Conservation (phyloP, 1,140 invertebrate species). For the Sycobia sp. region DNA sequence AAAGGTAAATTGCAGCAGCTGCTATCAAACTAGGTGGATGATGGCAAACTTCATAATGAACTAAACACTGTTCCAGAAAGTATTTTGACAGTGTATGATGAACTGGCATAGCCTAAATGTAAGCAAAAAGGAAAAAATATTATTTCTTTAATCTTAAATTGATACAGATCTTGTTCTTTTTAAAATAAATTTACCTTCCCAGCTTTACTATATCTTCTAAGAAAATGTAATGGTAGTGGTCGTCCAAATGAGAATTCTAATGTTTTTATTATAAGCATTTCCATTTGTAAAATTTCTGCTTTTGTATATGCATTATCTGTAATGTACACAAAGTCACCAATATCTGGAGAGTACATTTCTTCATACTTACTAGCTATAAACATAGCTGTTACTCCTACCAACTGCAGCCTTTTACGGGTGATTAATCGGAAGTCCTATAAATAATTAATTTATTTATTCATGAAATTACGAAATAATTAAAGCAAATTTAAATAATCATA, state of each 20-base stretch:
- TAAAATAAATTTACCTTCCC: slow-evolving; percentile 62
- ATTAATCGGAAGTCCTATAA: slow-evolving; percentile 64
- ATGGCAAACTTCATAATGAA: slow-evolving; percentile 83
- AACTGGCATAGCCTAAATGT: slow-evolving; percentile 62
- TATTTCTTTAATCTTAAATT: background rate
- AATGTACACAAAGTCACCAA: slow-evolving; percentile 90
- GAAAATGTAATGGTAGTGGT: slow-evolving; percentile 86
- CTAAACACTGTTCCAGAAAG: slow-evolving; percentile 83
- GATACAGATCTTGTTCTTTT: background rate
- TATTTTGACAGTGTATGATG: slow-evolving; percentile 91
- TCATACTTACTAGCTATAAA: slow-evolving; percentile 95
- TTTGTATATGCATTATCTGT: slow-evolving; percentile 88
- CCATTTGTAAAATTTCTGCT: slow-evolving; percentile 82
- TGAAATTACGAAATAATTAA: background rate
- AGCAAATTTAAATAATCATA: slow-evolving; percentile 44
- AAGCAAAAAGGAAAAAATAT: slow-evolving; percentile 12
- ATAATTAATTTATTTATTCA: too few species aligned
- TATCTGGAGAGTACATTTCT: slow-evolving; percentile 89
- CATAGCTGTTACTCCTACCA: slow-evolving; percentile 90
- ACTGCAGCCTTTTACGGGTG: slow-evolving; percentile 76
- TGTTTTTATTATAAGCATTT: slow-evolving; percentile 75
- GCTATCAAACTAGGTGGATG: slow-evolving; percentile 81
- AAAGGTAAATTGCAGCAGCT: slow-evolving; percentile 75
- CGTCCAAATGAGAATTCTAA: slow-evolving; percentile 83
- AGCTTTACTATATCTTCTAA: slow-evolving; percentile 81